Evolutionary conservation across 2,113 vertebrate species (phyloP).

Genomic region (Ondatra zibethicus): DNA sequence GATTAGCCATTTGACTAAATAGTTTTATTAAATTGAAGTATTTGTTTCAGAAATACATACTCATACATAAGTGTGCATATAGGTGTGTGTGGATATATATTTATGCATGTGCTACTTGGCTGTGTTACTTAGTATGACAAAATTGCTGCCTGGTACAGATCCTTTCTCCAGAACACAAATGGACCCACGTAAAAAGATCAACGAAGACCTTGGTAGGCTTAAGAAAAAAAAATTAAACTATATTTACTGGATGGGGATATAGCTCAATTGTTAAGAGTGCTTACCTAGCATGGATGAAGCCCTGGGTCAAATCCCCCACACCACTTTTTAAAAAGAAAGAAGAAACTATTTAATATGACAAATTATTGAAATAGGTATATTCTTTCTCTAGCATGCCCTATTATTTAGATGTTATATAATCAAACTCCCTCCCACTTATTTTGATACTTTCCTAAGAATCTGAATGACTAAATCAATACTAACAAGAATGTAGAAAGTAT

Average conservation of each 20-base stretch:
- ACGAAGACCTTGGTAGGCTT: neutral
- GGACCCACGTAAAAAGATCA: neutral
- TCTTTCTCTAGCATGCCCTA: neutral
- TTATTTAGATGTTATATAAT: neutral
- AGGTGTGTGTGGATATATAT: neutral
- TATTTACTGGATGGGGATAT: neutral
- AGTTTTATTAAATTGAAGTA: constrained; percentile 1
- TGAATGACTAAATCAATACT: neutral
- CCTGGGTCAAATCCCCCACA: neutral
- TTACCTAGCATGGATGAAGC: neutral
- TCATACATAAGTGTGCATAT: neutral
- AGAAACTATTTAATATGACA: neutral
- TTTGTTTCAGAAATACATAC: constrained; percentile 5
- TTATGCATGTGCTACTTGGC: neutral
- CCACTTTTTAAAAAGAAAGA: neutral
- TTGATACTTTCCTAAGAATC: neutral
- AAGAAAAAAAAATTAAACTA: constrained; percentile 5
- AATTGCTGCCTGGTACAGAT: neutral
- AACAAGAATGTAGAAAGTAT: constrained; percentile 1
- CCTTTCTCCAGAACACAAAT: constrained; percentile 9
- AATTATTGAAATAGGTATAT: constrained; percentile 20
- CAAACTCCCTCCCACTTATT: neutral
- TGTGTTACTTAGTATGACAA: neutral
- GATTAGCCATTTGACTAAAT: neutral
- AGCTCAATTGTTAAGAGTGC: neutral